Evolutionary conservation across 2,797 vertebrate species (phyloP).

Genomic region (Emydoidea blandingii): DNA sequence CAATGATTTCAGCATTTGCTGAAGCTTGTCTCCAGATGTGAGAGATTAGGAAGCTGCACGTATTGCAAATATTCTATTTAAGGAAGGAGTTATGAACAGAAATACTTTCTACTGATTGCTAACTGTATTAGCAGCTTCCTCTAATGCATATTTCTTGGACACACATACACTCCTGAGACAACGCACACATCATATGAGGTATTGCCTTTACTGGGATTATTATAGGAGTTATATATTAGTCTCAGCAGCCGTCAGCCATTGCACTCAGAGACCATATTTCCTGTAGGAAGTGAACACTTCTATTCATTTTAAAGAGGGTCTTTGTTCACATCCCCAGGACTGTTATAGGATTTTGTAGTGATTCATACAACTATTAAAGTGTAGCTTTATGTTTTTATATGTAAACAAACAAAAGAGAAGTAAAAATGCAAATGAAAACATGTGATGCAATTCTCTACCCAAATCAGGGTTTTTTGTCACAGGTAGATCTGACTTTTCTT

Average conservation of each 20-base stretch:
- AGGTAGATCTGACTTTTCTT: too few species aligned
- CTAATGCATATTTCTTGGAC: neutral
- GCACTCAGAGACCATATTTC: neutral
- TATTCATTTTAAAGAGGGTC: neutral
- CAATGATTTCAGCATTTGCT: neutral
- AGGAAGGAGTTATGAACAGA: neutral
- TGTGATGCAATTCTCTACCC: neutral
- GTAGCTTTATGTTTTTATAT: neutral
- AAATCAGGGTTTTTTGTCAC: neutral
- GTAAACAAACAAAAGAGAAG: neutral
- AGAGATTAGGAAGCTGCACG: neutral
- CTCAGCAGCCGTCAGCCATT: neutral
- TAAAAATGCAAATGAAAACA: neutral
- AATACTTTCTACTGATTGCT: neutral
- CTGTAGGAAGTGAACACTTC: neutral
- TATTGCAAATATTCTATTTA: neutral
- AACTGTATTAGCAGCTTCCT: neutral
- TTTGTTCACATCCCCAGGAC: neutral
- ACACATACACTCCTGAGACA: accelerated
- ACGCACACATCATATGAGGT: accelerated
- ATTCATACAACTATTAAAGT: neutral
- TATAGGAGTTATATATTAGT: neutral
- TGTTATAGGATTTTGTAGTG: neutral
- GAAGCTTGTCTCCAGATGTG: neutral
- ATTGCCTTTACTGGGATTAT: neutral